Percentiles rank a stretch among this genome's conserved stretches.
Conservation (phyloP, 2,113 vertebrate species). For the Salvelinus alpinus region DNA sequence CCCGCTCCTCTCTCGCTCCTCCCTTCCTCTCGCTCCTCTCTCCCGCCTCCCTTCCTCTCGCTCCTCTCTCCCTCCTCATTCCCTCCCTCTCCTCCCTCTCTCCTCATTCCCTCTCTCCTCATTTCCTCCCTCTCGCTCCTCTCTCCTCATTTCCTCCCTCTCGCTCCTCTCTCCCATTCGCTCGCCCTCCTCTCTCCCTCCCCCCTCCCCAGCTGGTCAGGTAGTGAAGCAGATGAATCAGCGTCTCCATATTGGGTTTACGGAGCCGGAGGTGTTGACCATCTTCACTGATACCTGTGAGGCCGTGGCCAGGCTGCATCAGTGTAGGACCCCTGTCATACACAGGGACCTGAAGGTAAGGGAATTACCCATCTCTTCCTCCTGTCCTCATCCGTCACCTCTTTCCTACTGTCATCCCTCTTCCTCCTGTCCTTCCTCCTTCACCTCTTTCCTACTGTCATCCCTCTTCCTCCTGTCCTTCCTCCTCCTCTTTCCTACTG, state of each 20-base stretch:
- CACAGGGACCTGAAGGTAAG: constrained; percentile 94
- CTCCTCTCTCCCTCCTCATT: too few species aligned
- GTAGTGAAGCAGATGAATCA: constrained; percentile 99
- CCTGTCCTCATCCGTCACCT: not conserved
- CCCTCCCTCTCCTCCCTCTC: too few species aligned
- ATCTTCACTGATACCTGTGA: constrained; percentile 96
- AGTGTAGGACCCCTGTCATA: constrained; percentile 94
- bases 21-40: too few species aligned
- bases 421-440: not conserved
- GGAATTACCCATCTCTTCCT: not conserved
- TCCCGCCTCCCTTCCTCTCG: too few species aligned
- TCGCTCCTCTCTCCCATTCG: not conserved
- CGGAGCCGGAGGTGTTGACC: constrained; percentile 84
- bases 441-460: too few species aligned
- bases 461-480: not conserved
- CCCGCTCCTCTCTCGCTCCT: too few species aligned
- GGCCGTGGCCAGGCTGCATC: constrained; percentile 92
- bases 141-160: too few species aligned
- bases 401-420: not conserved
- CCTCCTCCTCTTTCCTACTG: too few species aligned
- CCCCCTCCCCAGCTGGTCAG: constrained; percentile 81
- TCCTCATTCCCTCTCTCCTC: too few species aligned
- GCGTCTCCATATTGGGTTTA: constrained; percentile 88
- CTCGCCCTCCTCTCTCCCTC: not conserved
- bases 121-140: too few species aligned